Base-by-base conservation (phyloP, 2,113 vertebrate species). In the Nannobrachium achirus region DNA sequence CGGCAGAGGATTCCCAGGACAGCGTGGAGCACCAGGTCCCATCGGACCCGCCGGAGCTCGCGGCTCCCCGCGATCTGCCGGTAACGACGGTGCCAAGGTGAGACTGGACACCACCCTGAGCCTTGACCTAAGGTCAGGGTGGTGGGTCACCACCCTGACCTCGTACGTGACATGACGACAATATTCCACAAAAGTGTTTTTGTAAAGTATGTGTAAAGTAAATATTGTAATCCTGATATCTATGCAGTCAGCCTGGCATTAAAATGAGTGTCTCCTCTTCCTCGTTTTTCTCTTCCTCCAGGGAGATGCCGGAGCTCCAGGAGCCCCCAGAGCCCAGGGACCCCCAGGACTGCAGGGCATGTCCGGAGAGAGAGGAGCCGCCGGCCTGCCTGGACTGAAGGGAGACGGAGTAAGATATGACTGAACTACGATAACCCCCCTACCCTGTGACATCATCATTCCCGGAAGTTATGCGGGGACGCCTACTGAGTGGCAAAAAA, bases 31-130 rank as follows among this genome's bases (percentile, higher is more conserved):
- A 49, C 93, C 96, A 75, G 97, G 97, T 0, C 48, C 93, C 10
- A 38, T 87, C 0, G 98, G 98, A 66, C 95, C 96, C 25, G 76
- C 92, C 76, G 98, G 97, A 75, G 82, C 93, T 59, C 97, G 98
- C 48, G 97, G 97, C 56, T 76, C 94, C 86, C 95, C 96, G 0
- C 97, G 97, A 60, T 57, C 95, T 91, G 86, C 94, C 59, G 98
- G 98, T 92, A 98, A 96, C 0, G 98, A 99, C 19, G 98, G 98
- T 92, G 95, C 97, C 91, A 99, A 99, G 97, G 98, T 99, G n/a
- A 90, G 65, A 8, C 10, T 18, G 18, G 11, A 41, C 15, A 8
- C 48, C 48, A 50, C n/a, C 2, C 48, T 49, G 13, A n/a, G n/a
- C n/a, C n/a, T n/a, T n/a, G n/a, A 13, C 46, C 6, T 15, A 1